Base-by-base conservation (phyloP, 2,113 vertebrate species). In the Catagonus wagneri region DNA sequence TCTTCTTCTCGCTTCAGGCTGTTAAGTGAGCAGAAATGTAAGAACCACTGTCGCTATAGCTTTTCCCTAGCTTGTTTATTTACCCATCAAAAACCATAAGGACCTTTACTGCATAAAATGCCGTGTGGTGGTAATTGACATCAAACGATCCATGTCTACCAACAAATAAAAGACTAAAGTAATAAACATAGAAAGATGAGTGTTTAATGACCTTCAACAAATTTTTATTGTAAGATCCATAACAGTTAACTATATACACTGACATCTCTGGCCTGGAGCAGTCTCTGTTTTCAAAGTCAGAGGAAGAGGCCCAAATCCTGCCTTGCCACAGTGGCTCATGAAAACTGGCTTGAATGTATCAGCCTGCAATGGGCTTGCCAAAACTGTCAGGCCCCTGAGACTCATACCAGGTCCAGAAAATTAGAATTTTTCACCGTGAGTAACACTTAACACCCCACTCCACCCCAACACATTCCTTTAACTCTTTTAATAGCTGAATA, bases 141-240 rank as follows among this genome's bases (percentile, higher is more conserved):
- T 93, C 97, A 97, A 97, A 98, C 93, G 95, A 98, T 96, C 97
- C 97, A 97, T 97, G 97, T 97, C 97, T 97, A 97, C 95, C 97
- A 97, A 97, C 97, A 98, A 97, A 97, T 98, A 97, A 97, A 98
- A 98, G 94, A 96, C 95, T 95, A 93, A 98, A 96, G 97, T 97
- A 97, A 98, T 97, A 97, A 98, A 98, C 97, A 98, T 68, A 97
- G 95, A 98, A 93, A 97, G 96, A 98, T 97, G 97, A 98, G 97
- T 97, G 97, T 98, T 97, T 97, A 98, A 97, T 96, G 97, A 97
- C 97, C 97, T 96, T 97, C 97, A 97, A 98, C 97, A 98, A 98
- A 98, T 98, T 98, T 98, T 97, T 97, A 98, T 97, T 97, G 96
- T 98, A 97, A 97, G 97, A 98, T 98, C 97, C 96, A 97, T 98